Conservation (phyloP, 2,888 invertebrate species). For the Hololepta plana region DNA sequence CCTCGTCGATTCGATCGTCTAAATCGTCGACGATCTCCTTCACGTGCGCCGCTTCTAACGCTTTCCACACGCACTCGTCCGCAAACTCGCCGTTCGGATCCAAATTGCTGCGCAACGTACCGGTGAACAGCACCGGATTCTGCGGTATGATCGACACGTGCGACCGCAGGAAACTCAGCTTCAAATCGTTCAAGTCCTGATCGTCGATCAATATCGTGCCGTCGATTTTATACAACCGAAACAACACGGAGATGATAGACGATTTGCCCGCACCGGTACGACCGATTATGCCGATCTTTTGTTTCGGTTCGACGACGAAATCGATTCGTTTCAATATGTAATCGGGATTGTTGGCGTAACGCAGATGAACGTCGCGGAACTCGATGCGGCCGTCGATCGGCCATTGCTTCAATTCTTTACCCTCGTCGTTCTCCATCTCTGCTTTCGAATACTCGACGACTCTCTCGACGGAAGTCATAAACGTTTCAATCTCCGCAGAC, state of each 20-base stretch:
- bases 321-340: slow-evolving; percentile 53
- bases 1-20: slow-evolving; percentile 48
- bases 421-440: slow-evolving; percentile 20
- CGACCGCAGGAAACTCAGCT: slow-evolving; percentile 54
- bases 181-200: slow-evolving; percentile 46
- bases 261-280: slow-evolving; percentile 71
- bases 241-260: slow-evolving; percentile 55
- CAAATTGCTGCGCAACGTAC: slow-evolving; percentile 68
- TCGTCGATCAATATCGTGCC: slow-evolving; percentile 70
- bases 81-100: slow-evolving; percentile 68
- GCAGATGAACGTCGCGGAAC: slow-evolving; percentile 47
- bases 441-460: slow-evolving; percentile 31
- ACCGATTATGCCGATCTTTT: slow-evolving; percentile 62
- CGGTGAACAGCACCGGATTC: slow-evolving; percentile 71
- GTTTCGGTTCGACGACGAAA: slow-evolving; percentile 43
- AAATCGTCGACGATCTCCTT: slow-evolving; percentile 49
- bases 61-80: slow-evolving; percentile 64
- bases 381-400: slow-evolving; percentile 49
- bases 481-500: slow-evolving; percentile 65
- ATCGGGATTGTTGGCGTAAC: slow-evolving; percentile 50
- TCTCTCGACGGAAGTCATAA: slow-evolving; percentile 81
- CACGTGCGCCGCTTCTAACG: slow-evolving; percentile 60
- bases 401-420: slow-evolving; percentile 44
- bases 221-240: slow-evolving; percentile 54
- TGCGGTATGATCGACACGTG: slow-evolving; percentile 71